Conservation (phyloP, 1,140 invertebrate species). For the Portunus trituberculatus region DNA sequence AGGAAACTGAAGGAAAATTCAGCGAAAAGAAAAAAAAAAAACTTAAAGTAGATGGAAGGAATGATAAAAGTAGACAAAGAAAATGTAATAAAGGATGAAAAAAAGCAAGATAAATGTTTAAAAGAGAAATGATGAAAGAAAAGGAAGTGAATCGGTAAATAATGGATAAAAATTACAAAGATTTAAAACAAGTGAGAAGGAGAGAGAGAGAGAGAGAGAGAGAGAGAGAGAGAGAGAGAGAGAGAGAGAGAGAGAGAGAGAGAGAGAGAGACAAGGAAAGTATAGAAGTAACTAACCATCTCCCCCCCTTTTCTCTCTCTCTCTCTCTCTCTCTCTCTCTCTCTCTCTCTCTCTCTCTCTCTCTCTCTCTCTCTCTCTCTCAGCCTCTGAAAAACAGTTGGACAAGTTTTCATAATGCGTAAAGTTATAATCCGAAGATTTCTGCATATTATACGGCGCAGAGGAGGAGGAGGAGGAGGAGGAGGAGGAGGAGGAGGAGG, state of each 20-base stretch:
- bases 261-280: too few relatives aligned
- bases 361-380: slow-evolving; percentile 2
- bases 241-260: too few relatives aligned
- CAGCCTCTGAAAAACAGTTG: slow-evolving; percentile 8
- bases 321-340: slow-evolving; percentile 20
- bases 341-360: slow-evolving; percentile 20
- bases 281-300: too few relatives aligned
- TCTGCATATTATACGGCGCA: slow-evolving; percentile 10
- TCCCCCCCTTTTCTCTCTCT: too few relatives aligned
- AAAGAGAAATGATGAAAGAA: neutral
- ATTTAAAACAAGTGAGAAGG: neutral
- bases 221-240: neutral
- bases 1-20: neutral
- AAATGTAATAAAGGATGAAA: neutral
- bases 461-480: neutral
- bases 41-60: neutral
- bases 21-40: neutral
- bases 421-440: slow-evolving; percentile 24
- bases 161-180: neutral
- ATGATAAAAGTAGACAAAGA: neutral
- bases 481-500: neutral
- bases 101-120: neutral
- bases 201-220: neutral
- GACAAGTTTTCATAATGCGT: neutral
- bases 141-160: neutral